Percentiles rank a stretch among this genome's conserved stretches.
These are phyloP conservation scores for Ranitomeya imitator DNA, from an alignment of 2,113 vertebrate genomes.

Conservation along the genomic window DNA sequence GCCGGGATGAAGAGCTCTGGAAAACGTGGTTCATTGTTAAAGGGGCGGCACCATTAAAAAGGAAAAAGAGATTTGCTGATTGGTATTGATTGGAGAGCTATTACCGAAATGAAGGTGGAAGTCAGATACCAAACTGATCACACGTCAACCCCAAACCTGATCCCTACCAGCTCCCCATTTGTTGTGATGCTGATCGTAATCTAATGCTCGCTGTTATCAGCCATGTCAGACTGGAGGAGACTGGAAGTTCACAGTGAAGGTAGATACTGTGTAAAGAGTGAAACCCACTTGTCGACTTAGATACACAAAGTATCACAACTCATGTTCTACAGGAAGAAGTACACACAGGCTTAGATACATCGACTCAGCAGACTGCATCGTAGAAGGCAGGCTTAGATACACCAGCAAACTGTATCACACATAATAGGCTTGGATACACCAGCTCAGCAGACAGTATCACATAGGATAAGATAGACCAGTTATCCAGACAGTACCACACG, in stretches of 20 bases:
- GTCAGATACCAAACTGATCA: neutral
- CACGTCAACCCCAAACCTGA: neutral
- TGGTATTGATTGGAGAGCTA: neutral
- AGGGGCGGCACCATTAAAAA: neutral
- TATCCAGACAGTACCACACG: neutral
- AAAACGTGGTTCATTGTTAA: constrained; percentile 13
- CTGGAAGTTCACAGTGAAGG: neutral
- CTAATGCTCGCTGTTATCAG: neutral
- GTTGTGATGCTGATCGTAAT: neutral
- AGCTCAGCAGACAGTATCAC: neutral
- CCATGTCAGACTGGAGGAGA: neutral
- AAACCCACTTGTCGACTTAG: too few species aligned
- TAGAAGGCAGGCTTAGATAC: too few species aligned
- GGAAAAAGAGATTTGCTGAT: neutral
- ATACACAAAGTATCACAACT: too few species aligned
- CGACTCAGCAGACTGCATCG: too few species aligned
- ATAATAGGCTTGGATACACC: too few species aligned
- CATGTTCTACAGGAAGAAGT: too few species aligned
- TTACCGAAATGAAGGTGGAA: neutral
- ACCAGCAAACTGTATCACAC: too few species aligned
- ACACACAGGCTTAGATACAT: too few species aligned
- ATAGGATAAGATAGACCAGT: neutral
- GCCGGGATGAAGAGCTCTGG: neutral
- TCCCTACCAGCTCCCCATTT: too few species aligned
- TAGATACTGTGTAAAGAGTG: neutral